Percentiles rank a stretch among this genome's conserved stretches.
These are phyloP conservation scores for Tuberolachnus salignus DNA, from an alignment of 2,888 invertebrate genomes.

Conservation along the genomic window DNA sequence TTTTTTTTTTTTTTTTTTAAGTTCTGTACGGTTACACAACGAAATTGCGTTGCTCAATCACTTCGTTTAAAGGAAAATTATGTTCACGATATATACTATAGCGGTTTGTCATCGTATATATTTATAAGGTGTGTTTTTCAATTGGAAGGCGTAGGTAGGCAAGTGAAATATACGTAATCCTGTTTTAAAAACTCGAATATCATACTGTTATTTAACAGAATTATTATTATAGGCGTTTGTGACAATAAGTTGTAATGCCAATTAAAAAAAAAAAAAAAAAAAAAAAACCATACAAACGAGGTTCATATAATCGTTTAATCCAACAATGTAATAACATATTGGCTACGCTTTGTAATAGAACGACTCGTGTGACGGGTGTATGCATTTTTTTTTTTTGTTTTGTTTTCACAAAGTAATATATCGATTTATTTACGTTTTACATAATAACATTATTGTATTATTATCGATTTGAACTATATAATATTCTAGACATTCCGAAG, in stretches of 20 bases:
- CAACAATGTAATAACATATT: background rate
- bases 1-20: too few species aligned
- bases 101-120: too few species aligned
- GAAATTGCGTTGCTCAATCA: too few species aligned
- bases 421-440: slow-evolving; percentile 14
- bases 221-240: background rate
- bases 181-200: background rate
- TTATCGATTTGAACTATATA: too few species aligned
- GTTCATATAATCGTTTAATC: background rate
- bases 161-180: background rate
- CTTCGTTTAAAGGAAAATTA: too few species aligned
- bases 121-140: too few species aligned
- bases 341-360: slow-evolving; percentile 22
- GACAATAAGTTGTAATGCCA: slow-evolving; percentile 3
- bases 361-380: slow-evolving; percentile 6
- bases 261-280: slow-evolving; percentile 2
- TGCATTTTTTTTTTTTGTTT: background rate
- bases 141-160: too few species aligned
- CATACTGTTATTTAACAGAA: slow-evolving; percentile 9
- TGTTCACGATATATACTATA: too few species aligned
- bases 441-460: background rate
- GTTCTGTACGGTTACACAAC: too few species aligned
- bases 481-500: too few species aligned
- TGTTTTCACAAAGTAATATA: slow-evolving; percentile 13
- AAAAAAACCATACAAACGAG: too few species aligned